These are phyloP conservation scores for Corydoras sp. DNA, from an alignment of 2,113 vertebrate species.

Conservation along the genomic window DNA sequence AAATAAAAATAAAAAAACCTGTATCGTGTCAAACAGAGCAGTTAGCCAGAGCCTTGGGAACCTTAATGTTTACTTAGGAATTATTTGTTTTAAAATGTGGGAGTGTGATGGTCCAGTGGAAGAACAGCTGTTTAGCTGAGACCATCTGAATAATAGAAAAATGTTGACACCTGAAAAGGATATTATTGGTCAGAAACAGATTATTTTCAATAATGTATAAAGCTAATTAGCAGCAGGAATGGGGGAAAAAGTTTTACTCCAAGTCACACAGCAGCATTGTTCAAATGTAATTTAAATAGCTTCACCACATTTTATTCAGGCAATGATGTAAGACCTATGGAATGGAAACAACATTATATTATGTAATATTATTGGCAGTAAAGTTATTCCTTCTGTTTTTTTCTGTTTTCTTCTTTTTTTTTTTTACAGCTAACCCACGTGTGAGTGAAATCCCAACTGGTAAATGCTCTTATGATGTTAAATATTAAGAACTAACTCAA, in stretches of 20 bases:
- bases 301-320: conserved; percentile 1
- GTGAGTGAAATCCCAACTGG: conserved; percentile 86
- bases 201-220: too few species aligned
- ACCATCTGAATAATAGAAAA: too few species aligned
- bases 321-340: conserved; percentile 2
- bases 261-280: conserved; percentile 12
- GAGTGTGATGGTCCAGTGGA: not conserved
- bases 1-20: not conserved
- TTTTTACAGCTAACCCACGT: conserved; percentile 82
- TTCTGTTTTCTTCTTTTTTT: conserved; percentile 10
- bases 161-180: not conserved
- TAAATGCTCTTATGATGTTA: conserved; percentile 54
- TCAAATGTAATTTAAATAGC: conserved; percentile 8
- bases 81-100: not conserved
- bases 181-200: not conserved
- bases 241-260: not conserved
- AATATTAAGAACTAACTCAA: not conserved
- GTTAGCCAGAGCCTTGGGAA: not conserved
- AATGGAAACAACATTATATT: conserved; percentile 16
- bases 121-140: not conserved
- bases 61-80: not conserved
- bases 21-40: not conserved
- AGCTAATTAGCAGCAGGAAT: not conserved
- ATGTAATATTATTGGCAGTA: conserved; percentile 14
- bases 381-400: not conserved